A percentile compares a stretch with the other conserved stretches of the same genome.
These are phyloP conservation scores for Schizopygopsis pylzovi DNA, from an alignment of 2,797 vertebrate species.

Conservation along the genomic window DNA sequence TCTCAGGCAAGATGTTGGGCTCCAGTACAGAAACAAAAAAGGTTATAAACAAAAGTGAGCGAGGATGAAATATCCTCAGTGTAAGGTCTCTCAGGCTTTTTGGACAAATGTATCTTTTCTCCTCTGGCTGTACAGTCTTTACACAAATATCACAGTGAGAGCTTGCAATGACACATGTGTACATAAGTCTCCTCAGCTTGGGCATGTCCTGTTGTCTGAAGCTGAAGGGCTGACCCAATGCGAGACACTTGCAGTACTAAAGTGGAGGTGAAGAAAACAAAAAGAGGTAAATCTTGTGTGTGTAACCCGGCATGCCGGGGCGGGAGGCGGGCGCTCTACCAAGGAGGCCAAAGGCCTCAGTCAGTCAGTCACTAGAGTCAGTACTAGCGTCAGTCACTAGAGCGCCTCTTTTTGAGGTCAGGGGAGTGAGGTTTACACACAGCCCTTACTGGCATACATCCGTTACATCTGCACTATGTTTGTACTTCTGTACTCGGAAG, in stretches of 20 bases:
- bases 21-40: conserved; percentile 71
- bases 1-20: conserved; percentile 66
- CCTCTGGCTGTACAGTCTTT: conserved; percentile 39
- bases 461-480: too few species aligned
- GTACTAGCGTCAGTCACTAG: too few species aligned
- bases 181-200: conserved; percentile 91
- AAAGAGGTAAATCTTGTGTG: background rate
- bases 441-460: too few species aligned
- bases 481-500: too few species aligned
- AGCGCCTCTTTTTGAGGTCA: too few species aligned
- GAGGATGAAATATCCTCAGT: conserved; percentile 53
- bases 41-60: conserved; percentile 56
- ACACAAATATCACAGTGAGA: conserved; percentile 81
- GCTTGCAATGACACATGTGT: conserved; percentile 92
- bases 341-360: too few species aligned
- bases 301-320: too few species aligned
- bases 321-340: too few species aligned
- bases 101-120: conserved; percentile 42
- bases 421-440: too few species aligned
- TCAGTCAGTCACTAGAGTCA: too few species aligned
- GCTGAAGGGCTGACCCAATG: conserved; percentile 86
- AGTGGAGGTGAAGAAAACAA: conserved; percentile 29
- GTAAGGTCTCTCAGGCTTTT: conserved; percentile 56
- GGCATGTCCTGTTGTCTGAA: conserved; percentile 96
- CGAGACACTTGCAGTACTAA: conserved; percentile 94